Evolutionary conservation across 2,888 invertebrate genomes (phyloP).

Genomic region (Helobdella robusta): DNA sequence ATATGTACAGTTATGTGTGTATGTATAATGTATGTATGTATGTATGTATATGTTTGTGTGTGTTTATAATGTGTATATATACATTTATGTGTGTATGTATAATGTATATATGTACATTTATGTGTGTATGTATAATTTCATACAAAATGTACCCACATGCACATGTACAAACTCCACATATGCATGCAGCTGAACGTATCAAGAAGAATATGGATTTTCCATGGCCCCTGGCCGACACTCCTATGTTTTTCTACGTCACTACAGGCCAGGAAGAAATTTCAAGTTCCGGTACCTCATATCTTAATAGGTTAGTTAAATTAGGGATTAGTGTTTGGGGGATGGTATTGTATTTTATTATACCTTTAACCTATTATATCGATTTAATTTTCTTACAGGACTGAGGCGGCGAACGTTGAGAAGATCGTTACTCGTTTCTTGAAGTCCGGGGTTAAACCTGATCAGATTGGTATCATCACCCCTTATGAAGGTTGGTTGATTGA

Average conservation of each 20-base stretch:
- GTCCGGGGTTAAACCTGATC: constrained; percentile 89
- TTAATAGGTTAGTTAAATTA: constrained; percentile 59
- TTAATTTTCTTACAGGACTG: constrained; percentile 60
- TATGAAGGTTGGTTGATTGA: no score
- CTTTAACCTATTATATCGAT: background rate
- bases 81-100: no score
- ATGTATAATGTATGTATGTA: no score
- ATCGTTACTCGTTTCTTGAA: constrained; percentile 87
- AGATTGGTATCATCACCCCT: constrained; percentile 91
- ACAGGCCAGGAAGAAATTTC: constrained; percentile 94
- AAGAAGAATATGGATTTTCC: constrained; percentile 81
- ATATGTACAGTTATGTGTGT: no score
- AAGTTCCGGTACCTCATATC: constrained; percentile 92
- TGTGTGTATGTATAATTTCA: no score
- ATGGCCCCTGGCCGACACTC: constrained; percentile 85
- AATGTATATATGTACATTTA: no score
- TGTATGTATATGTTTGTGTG: no score
- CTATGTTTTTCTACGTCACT: constrained; percentile 97
- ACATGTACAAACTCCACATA: background rate
- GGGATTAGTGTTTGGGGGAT: background rate
- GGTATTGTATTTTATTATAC: background rate
- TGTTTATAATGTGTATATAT: no score
- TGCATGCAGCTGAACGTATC: constrained; percentile 67
- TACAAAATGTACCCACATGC: background rate
- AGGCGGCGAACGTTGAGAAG: constrained; percentile 96